Base-by-base conservation (phyloP, 2,888 invertebrate genomes). In the Pristionchus fissidentatus region DNA sequence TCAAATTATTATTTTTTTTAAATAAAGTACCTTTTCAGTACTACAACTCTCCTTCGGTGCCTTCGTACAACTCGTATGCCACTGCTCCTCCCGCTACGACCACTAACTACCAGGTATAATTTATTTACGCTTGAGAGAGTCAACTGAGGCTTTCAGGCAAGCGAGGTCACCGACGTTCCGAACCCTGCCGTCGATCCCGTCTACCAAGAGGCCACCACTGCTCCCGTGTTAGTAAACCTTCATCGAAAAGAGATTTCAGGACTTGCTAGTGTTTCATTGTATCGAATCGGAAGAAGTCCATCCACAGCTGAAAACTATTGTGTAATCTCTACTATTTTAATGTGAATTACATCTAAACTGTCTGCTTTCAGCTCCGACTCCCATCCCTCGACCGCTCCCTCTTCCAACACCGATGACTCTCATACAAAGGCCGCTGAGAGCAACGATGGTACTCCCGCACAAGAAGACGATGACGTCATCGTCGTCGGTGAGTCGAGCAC, bases 321-420 rank as follows among this genome's bases (percentile, higher is more conserved):
- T 22, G n/a, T 32, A 41, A 3, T 19, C 19, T 7, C 38, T 5
- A 35, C 22, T 41, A 38, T 1, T 22, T 22, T 15, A 55, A 55
- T 19, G 55, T 22, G 55, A 19, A 55, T 19, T n/a, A n/a, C n/a
- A n/a, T n/a, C n/a, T 15, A 4, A 55, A 55, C 10, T 55, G n/a
- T 55, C n/a, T 22, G 4, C 7, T 55, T 55, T 4, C 22, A 55
- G 55, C 38, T 38, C 38, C 38, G 66, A 66, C 7, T 55, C 55
- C n/a, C 19, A 35, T 66, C n/a, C 66, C 4, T 35, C 32, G 66
- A 66, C 66, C 7, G 66, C 66, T 66, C 66, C 66, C 5, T 66
- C 66, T 10, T 32, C 66, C 10, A n/a, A n/a, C n/a, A n/a, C n/a
- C n/a, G 66, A 66, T 38, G 22, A 66, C 41, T 7, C 66, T 8